Evolutionary conservation across 2,888 invertebrate genomes (phyloP), one percentile per base, ranked within the genome.

Genomic region (Lithophane leautieri): DNA sequence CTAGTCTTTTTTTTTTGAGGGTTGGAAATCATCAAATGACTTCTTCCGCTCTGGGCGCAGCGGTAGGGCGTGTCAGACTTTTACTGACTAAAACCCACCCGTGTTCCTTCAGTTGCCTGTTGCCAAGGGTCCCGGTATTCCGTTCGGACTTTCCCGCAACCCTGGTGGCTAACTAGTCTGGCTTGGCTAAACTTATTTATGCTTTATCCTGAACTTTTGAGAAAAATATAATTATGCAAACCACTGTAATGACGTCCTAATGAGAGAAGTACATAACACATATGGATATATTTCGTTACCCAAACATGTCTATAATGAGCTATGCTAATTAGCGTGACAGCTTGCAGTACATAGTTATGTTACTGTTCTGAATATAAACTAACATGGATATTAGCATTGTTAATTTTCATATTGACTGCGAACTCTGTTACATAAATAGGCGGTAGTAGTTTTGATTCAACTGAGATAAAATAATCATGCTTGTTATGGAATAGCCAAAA

Each of bases 291-390:
- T 42, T 34, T 42, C 22, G 34, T 44, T 62, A 67, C 19, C 9
- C 47, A 73, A 80, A 80, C 66, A 74, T 40, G 40, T 60, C 28
- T 54, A 28, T 79, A 52, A 47, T 54, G 66, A 80, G 75, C 60
- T 74, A 80, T 80, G 80, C 75, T 78, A 78, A 78, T 78, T 66
- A 78, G 47, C 19, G 80, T 28, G 47, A 54, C 80, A 80, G 74
- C 60, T 74, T 80, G 74, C 50, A 58, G 58, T 54, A 74, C 62
- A 71, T 61, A 58, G 61, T 25, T 62, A 52, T 68, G 42, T 54
- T 14, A 74, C 58, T 44, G n/a, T 47, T 70, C 28, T 62, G 40
- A 75, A 56, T 56, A 25, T 75, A 60, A 69, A 50, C 62, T 50
- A 60, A 54, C 75, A 54, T 40, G 4, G 28, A 19, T 60, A 78